These are phyloP conservation scores for Glaucomys volans DNA, from an alignment of 2,113 vertebrate species.

Conservation along the genomic window DNA sequence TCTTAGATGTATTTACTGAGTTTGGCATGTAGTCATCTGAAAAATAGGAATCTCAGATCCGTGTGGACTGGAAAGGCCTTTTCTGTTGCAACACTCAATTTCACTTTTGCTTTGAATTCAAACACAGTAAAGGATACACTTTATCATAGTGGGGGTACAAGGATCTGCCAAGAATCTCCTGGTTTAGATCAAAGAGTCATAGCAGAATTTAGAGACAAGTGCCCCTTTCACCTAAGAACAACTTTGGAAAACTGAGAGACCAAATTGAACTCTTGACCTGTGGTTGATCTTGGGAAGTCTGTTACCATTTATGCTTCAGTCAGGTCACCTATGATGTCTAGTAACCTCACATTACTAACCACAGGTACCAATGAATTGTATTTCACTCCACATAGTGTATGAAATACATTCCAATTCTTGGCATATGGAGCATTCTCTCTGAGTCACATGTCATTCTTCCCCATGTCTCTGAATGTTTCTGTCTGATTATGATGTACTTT, in stretches of 20 bases:
- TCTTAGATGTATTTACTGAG: background rate
- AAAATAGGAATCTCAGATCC: background rate
- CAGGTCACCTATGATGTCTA: background rate
- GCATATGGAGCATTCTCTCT: background rate
- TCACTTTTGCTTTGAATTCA: slow-evolving; percentile 54
- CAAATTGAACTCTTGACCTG: slow-evolving; percentile 26
- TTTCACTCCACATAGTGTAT: background rate
- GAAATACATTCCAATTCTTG: background rate
- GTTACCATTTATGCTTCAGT: background rate
- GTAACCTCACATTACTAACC: background rate
- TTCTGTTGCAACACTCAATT: background rate
- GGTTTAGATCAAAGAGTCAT: slow-evolving; percentile 24
- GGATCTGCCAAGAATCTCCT: background rate
- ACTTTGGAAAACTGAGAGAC: background rate
- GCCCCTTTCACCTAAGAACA: background rate
- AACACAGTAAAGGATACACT: background rate
- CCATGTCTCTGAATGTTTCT: background rate
- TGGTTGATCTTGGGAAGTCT: slow-evolving; percentile 8
- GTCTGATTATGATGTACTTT: background rate
- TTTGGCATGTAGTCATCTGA: background rate
- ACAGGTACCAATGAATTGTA: background rate
- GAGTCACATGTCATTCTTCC: background rate
- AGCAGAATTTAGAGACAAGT: background rate
- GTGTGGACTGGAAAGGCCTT: background rate
- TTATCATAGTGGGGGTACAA: background rate